These are phyloP conservation scores for Dryobota labecula DNA, from an alignment of 2,888 invertebrate genomes.

Conservation along the genomic window DNA sequence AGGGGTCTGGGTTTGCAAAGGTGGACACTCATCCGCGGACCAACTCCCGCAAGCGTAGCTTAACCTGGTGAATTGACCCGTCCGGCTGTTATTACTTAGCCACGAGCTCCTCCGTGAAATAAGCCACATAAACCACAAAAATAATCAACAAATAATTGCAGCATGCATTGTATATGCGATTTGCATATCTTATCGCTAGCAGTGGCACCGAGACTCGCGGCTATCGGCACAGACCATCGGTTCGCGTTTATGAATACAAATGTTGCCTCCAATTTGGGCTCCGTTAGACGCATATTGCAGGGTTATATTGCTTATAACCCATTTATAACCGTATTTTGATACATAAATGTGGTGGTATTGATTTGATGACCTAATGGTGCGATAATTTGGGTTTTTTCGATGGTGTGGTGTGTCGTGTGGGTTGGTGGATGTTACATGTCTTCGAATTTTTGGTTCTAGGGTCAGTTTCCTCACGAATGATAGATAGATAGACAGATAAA, in stretches of 20 bases:
- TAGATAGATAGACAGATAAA: too few relatives aligned
- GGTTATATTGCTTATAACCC: slow-evolving; percentile 23
- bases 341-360: slow-evolving; percentile 1
- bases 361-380: slow-evolving; percentile 4
- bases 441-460: too few relatives aligned
- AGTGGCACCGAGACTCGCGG: slow-evolving; percentile 43
- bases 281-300: slow-evolving; percentile 51
- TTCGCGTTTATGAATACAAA: slow-evolving; percentile 66
- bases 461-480: too few relatives aligned
- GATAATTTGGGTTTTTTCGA: background rate
- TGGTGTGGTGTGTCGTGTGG: too few relatives aligned
- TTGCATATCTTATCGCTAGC: slow-evolving; percentile 53
- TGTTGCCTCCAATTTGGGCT: slow-evolving; percentile 60
- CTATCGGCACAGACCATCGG: slow-evolving; percentile 61
- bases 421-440: too few relatives aligned
- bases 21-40: too few relatives aligned
- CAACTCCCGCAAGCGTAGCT: too few relatives aligned
- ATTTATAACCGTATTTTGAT: slow-evolving; percentile 35
- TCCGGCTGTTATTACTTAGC: too few relatives aligned
- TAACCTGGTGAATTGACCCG: too few relatives aligned
- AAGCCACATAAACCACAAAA: slow-evolving; percentile 28
- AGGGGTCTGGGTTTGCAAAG: too few relatives aligned
- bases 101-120: too few relatives aligned
- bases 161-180: slow-evolving; percentile 41
- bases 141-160: slow-evolving; percentile 45